Conservation (phyloP, 2,113 vertebrate species). For the Danionella cerebrum region DNA sequence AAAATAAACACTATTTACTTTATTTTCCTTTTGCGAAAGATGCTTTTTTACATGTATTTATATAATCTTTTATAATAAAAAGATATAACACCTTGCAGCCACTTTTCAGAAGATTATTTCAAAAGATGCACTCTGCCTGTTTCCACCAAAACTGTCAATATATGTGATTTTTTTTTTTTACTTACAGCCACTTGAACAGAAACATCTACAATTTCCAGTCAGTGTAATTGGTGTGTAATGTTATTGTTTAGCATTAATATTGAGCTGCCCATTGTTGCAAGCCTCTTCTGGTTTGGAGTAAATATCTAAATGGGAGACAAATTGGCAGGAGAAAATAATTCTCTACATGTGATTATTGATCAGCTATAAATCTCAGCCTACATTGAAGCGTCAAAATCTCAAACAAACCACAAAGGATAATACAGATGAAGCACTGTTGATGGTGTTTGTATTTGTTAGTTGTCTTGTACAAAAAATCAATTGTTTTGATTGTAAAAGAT, state of each 20-base stretch:
- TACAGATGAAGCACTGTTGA: background rate
- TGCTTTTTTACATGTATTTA: too few species aligned
- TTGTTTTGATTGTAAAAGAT: background rate
- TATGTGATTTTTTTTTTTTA: background rate
- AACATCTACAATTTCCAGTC: background rate
- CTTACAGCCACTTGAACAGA: background rate
- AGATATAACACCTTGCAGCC: too few species aligned
- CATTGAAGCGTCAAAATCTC: background rate
- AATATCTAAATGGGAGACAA: conserved; percentile 17
- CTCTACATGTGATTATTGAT: conserved; percentile 40
- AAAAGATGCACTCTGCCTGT: background rate
- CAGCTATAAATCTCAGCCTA: conserved; percentile 22
- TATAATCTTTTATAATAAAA: too few species aligned
- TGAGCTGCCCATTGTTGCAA: conserved; percentile 15
- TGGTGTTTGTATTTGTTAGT: background rate
- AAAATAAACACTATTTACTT: too few species aligned
- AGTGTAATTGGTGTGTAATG: conserved; percentile 2
- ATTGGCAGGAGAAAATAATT: conserved; percentile 19
- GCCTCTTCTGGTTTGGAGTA: background rate
- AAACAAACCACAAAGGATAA: background rate
- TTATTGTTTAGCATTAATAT: background rate
- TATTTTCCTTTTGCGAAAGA: too few species aligned
- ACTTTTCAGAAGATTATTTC: background rate
- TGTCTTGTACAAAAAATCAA: background rate
- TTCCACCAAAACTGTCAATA: background rate